Base-by-base conservation (phyloP, 2,888 invertebrate species). In the Drosophila rubida region DNA sequence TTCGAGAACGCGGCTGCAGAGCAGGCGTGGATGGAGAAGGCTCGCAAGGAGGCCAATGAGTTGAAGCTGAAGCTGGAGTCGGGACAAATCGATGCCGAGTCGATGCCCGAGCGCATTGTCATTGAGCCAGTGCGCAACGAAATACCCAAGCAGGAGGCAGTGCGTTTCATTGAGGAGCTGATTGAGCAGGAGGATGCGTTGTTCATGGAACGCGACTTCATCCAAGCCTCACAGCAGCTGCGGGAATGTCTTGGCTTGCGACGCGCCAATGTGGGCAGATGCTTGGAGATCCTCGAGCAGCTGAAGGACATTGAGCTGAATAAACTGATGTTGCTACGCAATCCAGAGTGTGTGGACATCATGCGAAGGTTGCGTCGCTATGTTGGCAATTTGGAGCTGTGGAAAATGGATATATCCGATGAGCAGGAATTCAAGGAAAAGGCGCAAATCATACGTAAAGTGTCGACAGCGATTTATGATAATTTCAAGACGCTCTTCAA, bases 251-350 rank as follows among this genome's bases (percentile, higher is more conserved):
- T 91, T 54, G 91, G 90, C 0, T 67, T 91, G 25, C 87, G 91
- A 3, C 83, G 89, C 0, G 96, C 96, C 0, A 95, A 96, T 80
- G 94, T 96, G 0, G 95, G 95, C 32, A 92, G 94, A 60, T 96
- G 96, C 70, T 90, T 97, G 32, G 94, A 94, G 53, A 92, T 95
- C 1, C 92, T 97, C 75, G 95, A 96, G 42, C 94, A 95, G 65
- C 91, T 93, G 5, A 91, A 93, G 60, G 90, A 90, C 2, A 75
- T 92, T 9, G 89, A 91, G 46, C 48, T 92, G 6, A 95, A 95
- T 68, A 94, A 95, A 0, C 91, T 96, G 19, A 96, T 96, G 95
- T 91, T 97, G 41, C 94, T 96, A 59, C 97, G 97, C 78, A 96
- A 97, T 92, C 95, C 96, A 0, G 94, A 95, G 45, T 94, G 96